These are phyloP conservation scores for Psophia crepitans DNA, from an alignment of 2,113 vertebrate species.

Conservation along the genomic window DNA sequence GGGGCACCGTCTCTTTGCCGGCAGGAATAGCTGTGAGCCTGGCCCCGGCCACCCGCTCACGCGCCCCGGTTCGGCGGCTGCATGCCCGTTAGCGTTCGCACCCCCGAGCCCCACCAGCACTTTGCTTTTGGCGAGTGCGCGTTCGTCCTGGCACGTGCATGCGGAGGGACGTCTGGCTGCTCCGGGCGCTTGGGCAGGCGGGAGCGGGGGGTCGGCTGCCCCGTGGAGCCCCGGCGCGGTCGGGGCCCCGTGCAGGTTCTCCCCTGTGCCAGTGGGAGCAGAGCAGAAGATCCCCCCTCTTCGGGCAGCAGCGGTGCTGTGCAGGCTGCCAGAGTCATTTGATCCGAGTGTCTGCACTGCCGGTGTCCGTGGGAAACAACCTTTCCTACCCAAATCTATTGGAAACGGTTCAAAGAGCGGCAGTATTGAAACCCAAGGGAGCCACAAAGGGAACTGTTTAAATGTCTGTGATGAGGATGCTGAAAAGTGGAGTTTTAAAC, in stretches of 20 bases:
- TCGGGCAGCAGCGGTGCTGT: background rate
- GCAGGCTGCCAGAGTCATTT: background rate
- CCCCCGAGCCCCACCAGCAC: background rate
- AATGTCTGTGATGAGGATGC: background rate
- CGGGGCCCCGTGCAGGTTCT: background rate
- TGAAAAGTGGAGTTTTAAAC: background rate
- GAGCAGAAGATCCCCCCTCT: background rate
- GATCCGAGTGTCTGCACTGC: background rate
- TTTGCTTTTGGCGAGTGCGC: background rate
- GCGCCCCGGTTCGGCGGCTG: background rate
- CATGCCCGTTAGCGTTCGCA: background rate
- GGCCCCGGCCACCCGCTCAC: background rate
- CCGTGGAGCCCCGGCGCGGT: rapidly evolving
- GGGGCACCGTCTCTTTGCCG: background rate
- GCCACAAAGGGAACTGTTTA: background rate
- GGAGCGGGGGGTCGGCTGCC: background rate
- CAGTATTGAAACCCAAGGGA: background rate
- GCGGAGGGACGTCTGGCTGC: background rate
- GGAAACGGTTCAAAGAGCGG: background rate
- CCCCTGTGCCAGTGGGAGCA: background rate
- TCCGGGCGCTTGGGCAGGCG: rapidly evolving
- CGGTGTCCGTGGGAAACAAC: background rate
- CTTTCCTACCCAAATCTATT: background rate
- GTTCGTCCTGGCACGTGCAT: background rate
- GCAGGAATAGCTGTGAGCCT: background rate